Evolutionary conservation across 2,888 invertebrate species (phyloP).

Genomic region (Patella ulyssiponensis): DNA sequence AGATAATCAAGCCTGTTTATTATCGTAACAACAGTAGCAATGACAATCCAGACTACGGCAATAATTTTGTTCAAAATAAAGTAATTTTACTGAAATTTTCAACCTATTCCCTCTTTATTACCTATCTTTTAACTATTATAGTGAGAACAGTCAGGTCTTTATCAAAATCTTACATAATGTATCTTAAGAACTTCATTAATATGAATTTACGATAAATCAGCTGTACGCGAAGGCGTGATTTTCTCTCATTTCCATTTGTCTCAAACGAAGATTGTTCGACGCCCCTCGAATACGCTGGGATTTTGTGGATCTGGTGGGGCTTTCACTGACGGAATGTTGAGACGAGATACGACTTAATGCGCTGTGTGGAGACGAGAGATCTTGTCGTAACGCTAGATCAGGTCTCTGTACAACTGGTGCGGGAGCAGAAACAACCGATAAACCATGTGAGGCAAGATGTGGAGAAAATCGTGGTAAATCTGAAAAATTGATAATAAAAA

Average conservation of each 20-base stretch:
- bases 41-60: too few relatives aligned
- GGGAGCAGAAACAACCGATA: constrained; percentile 70
- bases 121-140: too few relatives aligned
- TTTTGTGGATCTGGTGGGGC: constrained; percentile 53
- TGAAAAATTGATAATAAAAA: constrained; percentile 32
- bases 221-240: constrained; percentile 65
- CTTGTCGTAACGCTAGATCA: constrained; percentile 47
- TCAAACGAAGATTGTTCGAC: constrained; percentile 56
- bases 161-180: too few relatives aligned
- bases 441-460: constrained; percentile 54
- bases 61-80: too few relatives aligned
- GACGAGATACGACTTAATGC: constrained; percentile 47
- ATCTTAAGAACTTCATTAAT: too few relatives aligned
- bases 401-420: constrained; percentile 68
- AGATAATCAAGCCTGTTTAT: too few relatives aligned
- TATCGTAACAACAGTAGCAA: too few relatives aligned
- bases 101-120: too few relatives aligned
- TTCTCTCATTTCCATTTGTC: constrained; percentile 64
- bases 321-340: constrained; percentile 42
- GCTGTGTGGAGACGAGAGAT: constrained; percentile 31
- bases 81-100: too few relatives aligned
- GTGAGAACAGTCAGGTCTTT: too few relatives aligned
- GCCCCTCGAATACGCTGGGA: constrained; percentile 62
- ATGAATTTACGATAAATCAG: constrained; percentile 38
- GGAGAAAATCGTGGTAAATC: constrained; percentile 57